Conservation (phyloP, 30 jellyfish, hydroid and myxozoan genomes). For the Pelagia noctiluca region DNA sequence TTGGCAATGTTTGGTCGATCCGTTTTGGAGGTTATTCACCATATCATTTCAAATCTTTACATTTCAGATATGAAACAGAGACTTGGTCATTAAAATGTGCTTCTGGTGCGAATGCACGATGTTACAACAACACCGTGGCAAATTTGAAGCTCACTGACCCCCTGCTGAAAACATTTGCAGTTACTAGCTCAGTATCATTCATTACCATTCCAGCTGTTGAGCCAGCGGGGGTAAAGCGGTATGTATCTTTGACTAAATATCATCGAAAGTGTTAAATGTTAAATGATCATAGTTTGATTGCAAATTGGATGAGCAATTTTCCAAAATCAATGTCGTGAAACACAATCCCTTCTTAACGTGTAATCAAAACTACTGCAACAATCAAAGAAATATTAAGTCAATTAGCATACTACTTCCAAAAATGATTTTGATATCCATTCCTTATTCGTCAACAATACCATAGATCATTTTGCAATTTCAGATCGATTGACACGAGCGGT, state of each 20-base stretch:
- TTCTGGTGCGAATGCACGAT: conserved; percentile 45
- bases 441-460: no score
- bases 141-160: conserved; percentile 30
- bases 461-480: no score
- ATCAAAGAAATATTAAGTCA: no score
- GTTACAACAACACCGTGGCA: conserved; percentile 52
- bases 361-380: no score
- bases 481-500: conserved; percentile 53
- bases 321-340: no score
- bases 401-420: background rate
- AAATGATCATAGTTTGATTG: no score
- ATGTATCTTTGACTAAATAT: no score
- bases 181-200: conserved; percentile 52
- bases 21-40: no score
- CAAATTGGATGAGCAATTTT: no score
- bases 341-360: no score
- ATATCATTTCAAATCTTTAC: background rate
- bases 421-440: background rate
- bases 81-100: conserved; percentile 64
- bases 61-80: conserved; percentile 39
- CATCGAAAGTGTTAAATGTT: no score
- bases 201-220: conserved; percentile 58
- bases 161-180: conserved; percentile 26
- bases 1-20: no score
- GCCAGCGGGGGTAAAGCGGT: conserved; percentile 68